Base-by-base conservation (phyloP, 2,113 vertebrate species). In the Hassar affinis region DNA sequence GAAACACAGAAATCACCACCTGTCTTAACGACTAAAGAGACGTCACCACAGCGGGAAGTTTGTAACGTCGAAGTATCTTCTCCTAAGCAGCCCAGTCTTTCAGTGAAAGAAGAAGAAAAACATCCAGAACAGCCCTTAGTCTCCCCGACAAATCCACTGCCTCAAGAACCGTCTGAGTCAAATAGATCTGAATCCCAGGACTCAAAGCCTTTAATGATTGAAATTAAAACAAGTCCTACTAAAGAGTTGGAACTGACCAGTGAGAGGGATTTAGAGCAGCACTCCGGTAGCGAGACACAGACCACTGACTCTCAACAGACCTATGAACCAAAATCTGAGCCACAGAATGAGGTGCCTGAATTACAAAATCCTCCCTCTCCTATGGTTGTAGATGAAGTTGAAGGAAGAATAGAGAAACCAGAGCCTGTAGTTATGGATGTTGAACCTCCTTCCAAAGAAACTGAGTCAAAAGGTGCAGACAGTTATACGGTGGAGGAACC, bases 241-340 rank as follows among this genome's bases (percentile, higher is more conserved):
- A 92, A 92, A 85, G 89, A 94, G 75, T 93, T 93, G 4, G 14
- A 91, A 22, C 45, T 85, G 8, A 52, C 82, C 49, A 33, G 69
- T 35, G 52, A 76, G 30, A n/a, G 22, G 25, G 69, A 80, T 76
- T 17, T 25, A 0, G 95, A 95, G 33, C 92, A 90, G 85, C 86
- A 92, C 80, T 93, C 88, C 0, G 91, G 85, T 25, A 83, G 91
- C 76, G 94, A 96, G 61, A 92, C 92, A 57, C 94, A 92, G 6
- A 93, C 94, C 80, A 93, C 93, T 0, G 94, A 95, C n/a, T 90
- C 94, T 35, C 94, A 94, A 0, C 92, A 94, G 15, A 91, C 75
- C 69, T 88, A 88, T 74, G 94, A 95, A 82, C 86, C 93, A 47
- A 95, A 97, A 74, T 54, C 82, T 79, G 90, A 93, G 79, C 76